Percentiles rank a stretch among this genome's conserved stretches.
These are phyloP conservation scores for Poeciliopsis turrubarensis DNA, from an alignment of 2,113 vertebrate species.

Conservation along the genomic window DNA sequence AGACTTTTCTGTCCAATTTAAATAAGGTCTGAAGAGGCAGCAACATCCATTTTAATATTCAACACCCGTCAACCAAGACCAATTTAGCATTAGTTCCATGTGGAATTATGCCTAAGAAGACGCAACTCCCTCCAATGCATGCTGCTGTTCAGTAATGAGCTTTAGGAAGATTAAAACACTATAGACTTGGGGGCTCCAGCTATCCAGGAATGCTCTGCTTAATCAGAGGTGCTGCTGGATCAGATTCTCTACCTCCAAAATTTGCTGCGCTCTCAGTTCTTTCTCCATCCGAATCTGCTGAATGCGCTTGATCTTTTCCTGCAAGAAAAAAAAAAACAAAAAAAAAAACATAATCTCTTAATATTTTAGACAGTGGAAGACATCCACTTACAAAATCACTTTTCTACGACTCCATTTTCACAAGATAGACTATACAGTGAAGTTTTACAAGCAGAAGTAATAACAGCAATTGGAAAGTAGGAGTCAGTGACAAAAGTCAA, in stretches of 20 bases:
- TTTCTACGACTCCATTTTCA: constrained; percentile 42
- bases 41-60: constrained; percentile 83
- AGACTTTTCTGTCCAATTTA: constrained; percentile 84
- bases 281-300: constrained; percentile 99
- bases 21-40: constrained; percentile 79
- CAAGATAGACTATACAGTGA: constrained; percentile 17
- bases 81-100: constrained; percentile 83
- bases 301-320: constrained; percentile 99
- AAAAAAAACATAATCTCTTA: constrained; percentile 35
- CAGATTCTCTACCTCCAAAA: constrained; percentile 91
- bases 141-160: constrained; percentile 78
- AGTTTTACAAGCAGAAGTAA: constrained; percentile 27
- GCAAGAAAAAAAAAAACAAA: constrained; percentile 38
- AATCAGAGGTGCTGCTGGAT: constrained; percentile 72
- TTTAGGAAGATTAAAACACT: constrained; percentile 81
- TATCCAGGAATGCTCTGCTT: constrained; percentile 76
- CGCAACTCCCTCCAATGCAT: constrained; percentile 70
- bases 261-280: constrained; percentile 96
- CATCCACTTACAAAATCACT: constrained; percentile 50
- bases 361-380: constrained; percentile 59
- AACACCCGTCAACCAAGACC: constrained; percentile 82
- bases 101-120: constrained; percentile 77
- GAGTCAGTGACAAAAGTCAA: constrained; percentile 45
- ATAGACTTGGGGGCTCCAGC: constrained; percentile 69
- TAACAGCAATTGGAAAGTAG: constrained; percentile 44